These are phyloP conservation scores for Vireo griseus DNA, from an alignment of 2,797 vertebrate species.

Conservation along the genomic window DNA sequence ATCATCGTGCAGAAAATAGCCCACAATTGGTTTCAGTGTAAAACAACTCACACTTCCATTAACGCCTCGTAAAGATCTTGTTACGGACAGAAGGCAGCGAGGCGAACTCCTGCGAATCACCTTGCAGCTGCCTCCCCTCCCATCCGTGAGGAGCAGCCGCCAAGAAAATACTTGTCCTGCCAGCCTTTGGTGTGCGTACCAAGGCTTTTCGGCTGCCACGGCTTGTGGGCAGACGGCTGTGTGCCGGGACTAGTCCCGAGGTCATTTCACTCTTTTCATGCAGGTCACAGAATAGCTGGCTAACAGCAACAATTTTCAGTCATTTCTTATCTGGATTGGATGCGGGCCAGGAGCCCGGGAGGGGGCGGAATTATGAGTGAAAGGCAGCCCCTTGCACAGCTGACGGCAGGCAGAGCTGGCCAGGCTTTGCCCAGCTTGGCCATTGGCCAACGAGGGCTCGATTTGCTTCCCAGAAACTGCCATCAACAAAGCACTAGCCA, in stretches of 20 bases:
- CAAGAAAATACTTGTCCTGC: not conserved
- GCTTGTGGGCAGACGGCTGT: not conserved
- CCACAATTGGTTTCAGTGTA: not conserved
- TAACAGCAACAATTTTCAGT: not conserved
- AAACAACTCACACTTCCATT: not conserved
- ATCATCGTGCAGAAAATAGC: not conserved
- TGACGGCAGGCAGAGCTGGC: not conserved
- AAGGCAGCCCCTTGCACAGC: not conserved
- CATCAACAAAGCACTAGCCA: not conserved
- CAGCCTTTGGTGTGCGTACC: not conserved
- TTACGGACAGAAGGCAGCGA: not conserved
- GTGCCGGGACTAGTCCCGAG: not conserved
- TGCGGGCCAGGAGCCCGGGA: not conserved
- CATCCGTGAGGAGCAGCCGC: not conserved
- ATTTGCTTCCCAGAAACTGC: not conserved
- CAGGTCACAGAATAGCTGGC: not conserved
- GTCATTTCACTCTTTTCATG: not conserved
- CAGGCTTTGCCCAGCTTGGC: not conserved
- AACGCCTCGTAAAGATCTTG: not conserved
- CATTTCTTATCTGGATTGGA: conserved; percentile 3
- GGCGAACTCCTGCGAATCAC: not conserved
- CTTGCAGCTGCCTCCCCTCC: not conserved
- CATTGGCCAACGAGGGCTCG: not conserved
- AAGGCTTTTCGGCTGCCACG: not conserved
- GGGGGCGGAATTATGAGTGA: accelerated